phyloP scores from a whole-genome alignment of 2,797 vertebrate species.

The Pseudotriccus pelzelni region DNA sequence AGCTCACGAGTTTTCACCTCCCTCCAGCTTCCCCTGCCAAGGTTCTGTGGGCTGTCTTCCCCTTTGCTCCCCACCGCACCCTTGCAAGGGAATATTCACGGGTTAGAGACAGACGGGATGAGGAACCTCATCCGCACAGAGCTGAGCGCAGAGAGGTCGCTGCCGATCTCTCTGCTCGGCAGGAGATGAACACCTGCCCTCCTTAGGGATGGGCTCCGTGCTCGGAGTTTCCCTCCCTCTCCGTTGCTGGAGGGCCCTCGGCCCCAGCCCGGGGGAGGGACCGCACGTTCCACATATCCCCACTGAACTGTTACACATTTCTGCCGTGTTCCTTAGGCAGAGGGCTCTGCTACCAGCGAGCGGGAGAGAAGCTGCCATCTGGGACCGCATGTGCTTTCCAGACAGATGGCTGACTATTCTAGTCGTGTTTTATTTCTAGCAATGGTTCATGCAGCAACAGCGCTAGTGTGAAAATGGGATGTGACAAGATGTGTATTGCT shows the following conservation, averaged over 20 bases:
- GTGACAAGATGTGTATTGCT: conserved; percentile 70
- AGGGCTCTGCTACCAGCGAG: conserved; percentile 72
- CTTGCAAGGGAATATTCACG: neutral
- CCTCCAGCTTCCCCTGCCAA: neutral
- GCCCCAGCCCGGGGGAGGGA: neutral
- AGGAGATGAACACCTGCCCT: neutral
- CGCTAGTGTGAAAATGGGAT: conserved; percentile 71
- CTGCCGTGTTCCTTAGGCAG: conserved; percentile 65
- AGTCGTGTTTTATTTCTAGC: conserved; percentile 72
- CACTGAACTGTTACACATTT: conserved; percentile 51
- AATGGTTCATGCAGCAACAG: conserved; percentile 70
- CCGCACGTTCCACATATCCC: conserved; percentile 15
- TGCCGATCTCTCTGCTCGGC: neutral
- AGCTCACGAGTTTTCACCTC: neutral
- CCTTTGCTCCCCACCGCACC: neutral
- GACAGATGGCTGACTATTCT: conserved; percentile 76
- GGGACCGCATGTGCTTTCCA: conserved; percentile 66
- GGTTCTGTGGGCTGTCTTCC: neutral
- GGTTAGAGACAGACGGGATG: neutral
- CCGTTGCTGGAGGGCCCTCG: neutral
- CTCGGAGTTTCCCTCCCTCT: conserved; percentile 10
- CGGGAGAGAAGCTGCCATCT: conserved; percentile 71
- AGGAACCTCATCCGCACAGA: neutral
- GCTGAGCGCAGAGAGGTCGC: neutral
- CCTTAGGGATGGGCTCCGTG: neutral